Percentiles rank a stretch among this genome's conserved stretches.
Evolutionary conservation across 2,888 invertebrate species (phyloP).

Genomic region (Ormyrus rosae): DNA sequence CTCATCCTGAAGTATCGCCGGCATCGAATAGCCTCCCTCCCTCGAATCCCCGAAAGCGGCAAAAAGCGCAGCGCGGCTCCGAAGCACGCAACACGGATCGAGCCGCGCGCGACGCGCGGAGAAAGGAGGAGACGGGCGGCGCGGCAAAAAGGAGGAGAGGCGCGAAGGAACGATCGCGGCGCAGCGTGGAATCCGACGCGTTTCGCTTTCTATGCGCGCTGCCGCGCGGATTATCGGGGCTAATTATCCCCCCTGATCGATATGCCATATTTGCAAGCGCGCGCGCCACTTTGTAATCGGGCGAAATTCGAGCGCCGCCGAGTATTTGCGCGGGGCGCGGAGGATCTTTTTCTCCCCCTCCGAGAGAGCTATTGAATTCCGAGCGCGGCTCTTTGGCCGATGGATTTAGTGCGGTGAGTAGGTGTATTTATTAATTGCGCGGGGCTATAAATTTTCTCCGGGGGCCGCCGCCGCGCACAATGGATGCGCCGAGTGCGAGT

Average conservation of each 20-base stretch:
- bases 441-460: not conserved
- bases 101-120: not conserved
- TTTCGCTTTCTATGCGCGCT: slow-evolving; percentile 32
- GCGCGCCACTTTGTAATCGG: slow-evolving; percentile 34
- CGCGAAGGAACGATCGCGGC: slow-evolving; percentile 17
- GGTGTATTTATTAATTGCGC: slow-evolving; percentile 35
- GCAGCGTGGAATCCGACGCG: slow-evolving; percentile 11
- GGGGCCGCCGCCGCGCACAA: too few relatives aligned
- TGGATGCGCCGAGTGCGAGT: too few relatives aligned
- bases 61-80: too few relatives aligned
- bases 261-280: not conserved
- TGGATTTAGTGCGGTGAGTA: not conserved
- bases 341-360: not conserved
- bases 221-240: slow-evolving; percentile 16
- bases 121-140: not conserved
- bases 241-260: slow-evolving; percentile 39
- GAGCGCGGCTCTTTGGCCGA: not conserved
- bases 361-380: slow-evolving; percentile 29
- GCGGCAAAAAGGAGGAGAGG: slow-evolving; percentile 10
- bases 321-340: not conserved
- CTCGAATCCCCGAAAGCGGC: not conserved
- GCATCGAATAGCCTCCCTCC: too few relatives aligned
- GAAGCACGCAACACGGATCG: not conserved
- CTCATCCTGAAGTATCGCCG: too few relatives aligned
- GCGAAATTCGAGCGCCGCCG: slow-evolving; percentile 29